These are phyloP conservation scores for Sebastes oblongus DNA, from an alignment of 2,797 vertebrate species.

Conservation along the genomic window DNA sequence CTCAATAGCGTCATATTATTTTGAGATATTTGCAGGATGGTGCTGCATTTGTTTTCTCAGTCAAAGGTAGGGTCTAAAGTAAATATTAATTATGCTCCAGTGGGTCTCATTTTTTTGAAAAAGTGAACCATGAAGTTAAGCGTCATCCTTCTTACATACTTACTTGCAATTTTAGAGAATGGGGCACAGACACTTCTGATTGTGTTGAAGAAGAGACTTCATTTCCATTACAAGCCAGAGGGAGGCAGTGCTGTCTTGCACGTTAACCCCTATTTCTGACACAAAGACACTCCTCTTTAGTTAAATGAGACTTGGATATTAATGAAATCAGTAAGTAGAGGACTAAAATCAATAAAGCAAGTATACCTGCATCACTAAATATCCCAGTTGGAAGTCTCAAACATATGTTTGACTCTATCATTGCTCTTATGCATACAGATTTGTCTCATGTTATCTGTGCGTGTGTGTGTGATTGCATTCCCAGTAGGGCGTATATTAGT, in stretches of 20 bases:
- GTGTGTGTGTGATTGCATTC: constrained; percentile 2
- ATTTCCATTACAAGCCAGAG: constrained; percentile 14
- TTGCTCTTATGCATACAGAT: not conserved
- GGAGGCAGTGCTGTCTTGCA: constrained; percentile 31
- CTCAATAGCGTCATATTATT: not conserved
- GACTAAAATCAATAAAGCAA: not conserved
- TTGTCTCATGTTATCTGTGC: not conserved
- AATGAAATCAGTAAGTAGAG: not conserved
- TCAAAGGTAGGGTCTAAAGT: not conserved
- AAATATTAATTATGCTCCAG: not conserved
- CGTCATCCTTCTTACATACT: not conserved
- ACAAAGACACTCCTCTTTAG: not conserved
- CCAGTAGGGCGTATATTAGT: constrained; percentile 15
- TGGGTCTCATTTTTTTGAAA: not conserved
- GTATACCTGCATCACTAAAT: not conserved
- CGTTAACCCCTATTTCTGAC: not conserved
- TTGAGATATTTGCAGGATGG: not conserved
- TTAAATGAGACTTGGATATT: not conserved
- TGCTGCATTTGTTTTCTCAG: not conserved
- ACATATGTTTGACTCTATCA: not conserved
- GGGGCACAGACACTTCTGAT: not conserved
- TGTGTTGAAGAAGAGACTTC: not conserved
- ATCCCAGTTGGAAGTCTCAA: not conserved
- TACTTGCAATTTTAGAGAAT: no score
- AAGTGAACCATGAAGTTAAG: not conserved